Evolutionary conservation across 2,797 vertebrate genomes (phyloP).

Genomic region (Distichodus sexfasciatus): DNA sequence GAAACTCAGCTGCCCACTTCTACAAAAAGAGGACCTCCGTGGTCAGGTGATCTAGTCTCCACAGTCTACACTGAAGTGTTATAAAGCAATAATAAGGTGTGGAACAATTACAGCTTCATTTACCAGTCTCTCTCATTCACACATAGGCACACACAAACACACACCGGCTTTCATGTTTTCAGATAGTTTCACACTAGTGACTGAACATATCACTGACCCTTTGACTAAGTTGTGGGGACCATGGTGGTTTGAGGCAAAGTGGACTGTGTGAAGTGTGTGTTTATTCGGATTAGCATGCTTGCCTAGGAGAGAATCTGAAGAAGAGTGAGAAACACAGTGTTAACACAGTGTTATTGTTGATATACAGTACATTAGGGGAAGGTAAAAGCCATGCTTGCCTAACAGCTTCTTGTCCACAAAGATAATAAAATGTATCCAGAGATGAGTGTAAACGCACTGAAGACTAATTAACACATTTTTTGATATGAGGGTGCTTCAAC

Average conservation of each 20-base stretch:
- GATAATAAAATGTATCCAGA: constrained; percentile 84
- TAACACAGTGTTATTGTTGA: constrained; percentile 13
- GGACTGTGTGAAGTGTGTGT: constrained; percentile 52
- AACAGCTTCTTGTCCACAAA: constrained; percentile 85
- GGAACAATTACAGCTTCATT: constrained; percentile 42
- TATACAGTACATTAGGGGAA: constrained; percentile 65
- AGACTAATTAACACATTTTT: constrained; percentile 85
- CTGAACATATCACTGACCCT: constrained; percentile 10
- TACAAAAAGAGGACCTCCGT: constrained; percentile 65
- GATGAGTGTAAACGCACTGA: constrained; percentile 68
- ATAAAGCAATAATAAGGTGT: constrained; percentile 87
- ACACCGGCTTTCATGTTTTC: constrained; percentile 6
- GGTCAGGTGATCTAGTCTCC: constrained; percentile 79
- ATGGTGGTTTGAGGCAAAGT: constrained; percentile 17
- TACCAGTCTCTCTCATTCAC: constrained; percentile 13
- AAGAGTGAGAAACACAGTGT: neutral
- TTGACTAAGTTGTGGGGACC: constrained; percentile 22
- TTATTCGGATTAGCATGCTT: constrained; percentile 13
- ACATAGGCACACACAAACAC: constrained; percentile 10
- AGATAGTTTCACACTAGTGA: constrained; percentile 8
- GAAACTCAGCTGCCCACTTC: constrained; percentile 38
- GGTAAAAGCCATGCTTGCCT: constrained; percentile 92
- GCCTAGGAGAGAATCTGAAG: neutral
- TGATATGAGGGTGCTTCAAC: constrained; percentile 88
- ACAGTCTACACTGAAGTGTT: constrained; percentile 86